These are phyloP conservation scores for Xenopus petersii DNA, from an alignment of 2,797 vertebrate genomes.

Conservation along the genomic window DNA sequence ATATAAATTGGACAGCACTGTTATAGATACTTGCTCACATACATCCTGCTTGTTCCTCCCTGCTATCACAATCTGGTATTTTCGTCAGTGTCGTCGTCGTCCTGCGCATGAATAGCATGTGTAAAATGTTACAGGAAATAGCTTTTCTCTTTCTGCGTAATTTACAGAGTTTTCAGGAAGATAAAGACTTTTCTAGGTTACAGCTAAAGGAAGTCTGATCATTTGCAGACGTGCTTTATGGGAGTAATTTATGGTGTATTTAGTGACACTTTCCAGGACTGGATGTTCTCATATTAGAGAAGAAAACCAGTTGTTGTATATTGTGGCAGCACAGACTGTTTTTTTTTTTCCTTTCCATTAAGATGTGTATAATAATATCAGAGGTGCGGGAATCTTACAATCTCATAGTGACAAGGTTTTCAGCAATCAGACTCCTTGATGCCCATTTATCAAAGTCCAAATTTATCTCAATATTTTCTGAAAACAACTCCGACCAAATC, in stretches of 20 bases:
- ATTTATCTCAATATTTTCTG: no score
- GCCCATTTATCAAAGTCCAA: no score
- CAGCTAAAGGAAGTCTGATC: background rate
- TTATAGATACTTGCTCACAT: background rate
- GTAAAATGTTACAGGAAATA: constrained; percentile 28
- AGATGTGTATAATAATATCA: no score
- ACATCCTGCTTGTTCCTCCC: constrained; percentile 10
- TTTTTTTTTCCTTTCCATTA: no score
- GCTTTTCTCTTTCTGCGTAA: constrained; percentile 5
- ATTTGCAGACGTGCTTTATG: constrained; percentile 6
- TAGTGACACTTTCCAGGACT: background rate
- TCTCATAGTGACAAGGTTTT: no score
- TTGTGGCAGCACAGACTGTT: no score
- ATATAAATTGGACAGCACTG: no score
- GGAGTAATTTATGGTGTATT: constrained; percentile 4
- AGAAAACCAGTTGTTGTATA: no score
- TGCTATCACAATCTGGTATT: constrained; percentile 6
- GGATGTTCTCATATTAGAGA: no score
- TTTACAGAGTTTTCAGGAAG: constrained; percentile 2
- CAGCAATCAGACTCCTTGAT: no score
- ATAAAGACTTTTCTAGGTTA: constrained; percentile 10
- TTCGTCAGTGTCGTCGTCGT: background rate
- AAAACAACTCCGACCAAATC: no score
- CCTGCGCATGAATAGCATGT: constrained; percentile 2
- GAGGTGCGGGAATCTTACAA: no score